Conservation (phyloP, 2,113 vertebrate species). For the Chaetodon auriga region DNA sequence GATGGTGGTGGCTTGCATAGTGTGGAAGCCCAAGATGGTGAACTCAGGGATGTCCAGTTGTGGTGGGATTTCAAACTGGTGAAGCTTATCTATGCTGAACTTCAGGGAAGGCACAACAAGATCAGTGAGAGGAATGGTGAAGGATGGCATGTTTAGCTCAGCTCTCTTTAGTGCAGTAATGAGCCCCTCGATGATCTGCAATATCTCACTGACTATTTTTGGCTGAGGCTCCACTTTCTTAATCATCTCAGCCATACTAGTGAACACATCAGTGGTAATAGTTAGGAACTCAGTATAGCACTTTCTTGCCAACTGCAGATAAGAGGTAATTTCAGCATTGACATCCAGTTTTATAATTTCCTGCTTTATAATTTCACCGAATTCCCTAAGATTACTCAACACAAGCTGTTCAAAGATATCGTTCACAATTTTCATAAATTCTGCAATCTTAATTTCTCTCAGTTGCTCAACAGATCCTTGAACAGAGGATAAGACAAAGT, state of each 20-base stretch:
- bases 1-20: not conserved
- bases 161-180: not conserved
- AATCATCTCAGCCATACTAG: conserved; percentile 63
- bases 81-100: not conserved
- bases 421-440: conserved; percentile 82
- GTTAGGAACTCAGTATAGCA: conserved; percentile 29
- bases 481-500: conserved; percentile 68
- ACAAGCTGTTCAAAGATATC: conserved; percentile 76
- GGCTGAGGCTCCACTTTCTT: conserved; percentile 54
- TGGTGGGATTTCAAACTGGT: conserved; percentile 19
- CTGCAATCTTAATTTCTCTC: conserved; percentile 81
- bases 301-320: conserved; percentile 62
- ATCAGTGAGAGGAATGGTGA: conserved; percentile 13
- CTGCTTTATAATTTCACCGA: conserved; percentile 81
- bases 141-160: not conserved
- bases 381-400: conserved; percentile 78
- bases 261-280: conserved; percentile 38
- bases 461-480: conserved; percentile 76
- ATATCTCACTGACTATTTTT: conserved; percentile 62
- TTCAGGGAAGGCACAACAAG: conserved; percentile 14
- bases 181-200: conserved; percentile 61
- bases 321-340: conserved; percentile 69
- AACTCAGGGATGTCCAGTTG: conserved; percentile 26
- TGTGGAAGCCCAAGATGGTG: conserved; percentile 1
- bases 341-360: conserved; percentile 84